Evolutionary conservation across 2,797 vertebrate genomes (phyloP).

Genomic region (Phrynocephalus guinanensis): DNA sequence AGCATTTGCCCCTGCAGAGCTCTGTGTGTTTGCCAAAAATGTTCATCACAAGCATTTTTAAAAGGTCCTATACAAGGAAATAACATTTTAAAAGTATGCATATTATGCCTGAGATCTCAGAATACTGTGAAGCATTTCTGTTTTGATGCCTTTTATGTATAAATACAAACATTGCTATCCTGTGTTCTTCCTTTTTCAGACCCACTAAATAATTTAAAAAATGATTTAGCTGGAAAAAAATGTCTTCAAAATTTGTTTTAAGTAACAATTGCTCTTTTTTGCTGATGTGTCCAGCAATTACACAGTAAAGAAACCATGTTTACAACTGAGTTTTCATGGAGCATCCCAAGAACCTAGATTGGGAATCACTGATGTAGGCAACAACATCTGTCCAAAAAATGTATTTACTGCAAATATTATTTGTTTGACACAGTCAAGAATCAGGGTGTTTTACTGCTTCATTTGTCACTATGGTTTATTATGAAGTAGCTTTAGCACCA

Average conservation of each 20-base stretch:
- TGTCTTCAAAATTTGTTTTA: neutral
- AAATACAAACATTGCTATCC: neutral
- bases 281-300: neutral
- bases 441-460: too few species aligned
- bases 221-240: neutral
- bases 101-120: neutral
- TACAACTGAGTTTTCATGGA: neutral
- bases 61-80: neutral
- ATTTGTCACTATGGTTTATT: too few species aligned
- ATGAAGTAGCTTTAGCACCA: too few species aligned
- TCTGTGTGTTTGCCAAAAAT: slow-evolving; percentile 1
- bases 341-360: neutral
- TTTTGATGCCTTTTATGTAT: neutral
- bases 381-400: neutral
- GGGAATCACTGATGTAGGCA: too few species aligned
- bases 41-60: neutral
- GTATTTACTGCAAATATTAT: too few species aligned
- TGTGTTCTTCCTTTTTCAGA: neutral
- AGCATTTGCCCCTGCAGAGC: neutral
- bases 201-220: neutral
- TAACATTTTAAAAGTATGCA: neutral
- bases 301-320: neutral
- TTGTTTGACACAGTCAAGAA: too few species aligned
- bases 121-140: neutral
- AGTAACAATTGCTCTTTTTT: neutral